These are phyloP conservation scores for Amphiprion clarkii DNA, from an alignment of 2,797 vertebrate species.

Conservation along the genomic window DNA sequence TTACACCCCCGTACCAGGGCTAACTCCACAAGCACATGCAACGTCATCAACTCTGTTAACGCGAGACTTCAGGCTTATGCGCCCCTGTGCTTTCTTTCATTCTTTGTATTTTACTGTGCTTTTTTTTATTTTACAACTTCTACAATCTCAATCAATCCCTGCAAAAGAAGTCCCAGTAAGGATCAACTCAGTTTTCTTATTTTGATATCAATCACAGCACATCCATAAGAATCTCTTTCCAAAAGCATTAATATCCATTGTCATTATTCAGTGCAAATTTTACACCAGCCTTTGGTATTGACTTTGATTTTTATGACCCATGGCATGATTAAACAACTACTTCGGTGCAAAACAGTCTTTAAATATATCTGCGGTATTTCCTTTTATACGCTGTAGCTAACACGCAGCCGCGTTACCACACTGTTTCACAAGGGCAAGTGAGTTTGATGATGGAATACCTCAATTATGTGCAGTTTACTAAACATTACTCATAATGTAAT, in stretches of 20 bases:
- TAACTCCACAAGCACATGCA: too few species aligned
- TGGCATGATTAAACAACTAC: background rate
- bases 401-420: background rate
- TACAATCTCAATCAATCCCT: too few species aligned
- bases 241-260: background rate
- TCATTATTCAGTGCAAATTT: background rate
- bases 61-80: too few species aligned
- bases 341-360: background rate
- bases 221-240: background rate
- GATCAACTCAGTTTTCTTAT: too few species aligned
- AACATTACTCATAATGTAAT: background rate
- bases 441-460: background rate
- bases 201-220: background rate
- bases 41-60: too few species aligned
- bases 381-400: background rate
- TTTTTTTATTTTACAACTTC: too few species aligned
- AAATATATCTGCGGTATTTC: background rate
- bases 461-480: background rate
- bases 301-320: background rate
- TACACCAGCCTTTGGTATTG: background rate
- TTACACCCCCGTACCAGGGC: too few species aligned
- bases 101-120: too few species aligned
- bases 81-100: too few species aligned
- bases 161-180: too few species aligned
- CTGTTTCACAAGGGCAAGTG: constrained; percentile 47